phyloP scores from a whole-genome alignment of 2,113 vertebrate species.

The Passer montanus region DNA sequence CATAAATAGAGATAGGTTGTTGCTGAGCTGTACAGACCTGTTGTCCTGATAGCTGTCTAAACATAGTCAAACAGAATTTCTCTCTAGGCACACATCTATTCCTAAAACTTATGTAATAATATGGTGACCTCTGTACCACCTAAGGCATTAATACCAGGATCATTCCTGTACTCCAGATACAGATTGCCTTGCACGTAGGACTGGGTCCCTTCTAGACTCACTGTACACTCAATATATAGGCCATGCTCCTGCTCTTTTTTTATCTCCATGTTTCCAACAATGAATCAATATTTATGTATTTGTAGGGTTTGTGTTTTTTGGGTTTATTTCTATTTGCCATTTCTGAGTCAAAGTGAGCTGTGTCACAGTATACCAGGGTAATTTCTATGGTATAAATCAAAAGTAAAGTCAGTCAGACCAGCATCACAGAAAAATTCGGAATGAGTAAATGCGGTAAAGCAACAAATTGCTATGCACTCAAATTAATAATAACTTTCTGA shows the following conservation, averaged over 20 bases:
- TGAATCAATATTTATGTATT: neutral
- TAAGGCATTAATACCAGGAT: neutral
- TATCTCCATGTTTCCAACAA: neutral
- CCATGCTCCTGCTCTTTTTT: neutral
- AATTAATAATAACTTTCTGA: neutral
- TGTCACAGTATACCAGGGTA: neutral
- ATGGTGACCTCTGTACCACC: neutral
- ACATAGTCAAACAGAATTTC: neutral
- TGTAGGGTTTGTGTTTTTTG: neutral
- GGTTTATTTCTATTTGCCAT: neutral
- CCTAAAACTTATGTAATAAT: neutral
- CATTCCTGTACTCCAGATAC: neutral
- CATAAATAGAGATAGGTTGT: neutral
- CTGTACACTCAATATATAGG: fast-evolving
- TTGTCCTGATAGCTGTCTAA: neutral
- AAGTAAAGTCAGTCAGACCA: neutral
- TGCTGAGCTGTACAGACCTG: neutral
- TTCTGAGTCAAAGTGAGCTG: neutral
- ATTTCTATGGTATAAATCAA: neutral
- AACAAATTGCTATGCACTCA: neutral
- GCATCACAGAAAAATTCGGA: neutral
- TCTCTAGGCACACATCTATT: neutral
- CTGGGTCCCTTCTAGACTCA: neutral
- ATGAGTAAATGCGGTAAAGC: neutral
- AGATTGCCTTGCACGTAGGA: fast-evolving